Conservation (phyloP, 2,113 vertebrate genomes). For the Lethenteron reissneri region DNA sequence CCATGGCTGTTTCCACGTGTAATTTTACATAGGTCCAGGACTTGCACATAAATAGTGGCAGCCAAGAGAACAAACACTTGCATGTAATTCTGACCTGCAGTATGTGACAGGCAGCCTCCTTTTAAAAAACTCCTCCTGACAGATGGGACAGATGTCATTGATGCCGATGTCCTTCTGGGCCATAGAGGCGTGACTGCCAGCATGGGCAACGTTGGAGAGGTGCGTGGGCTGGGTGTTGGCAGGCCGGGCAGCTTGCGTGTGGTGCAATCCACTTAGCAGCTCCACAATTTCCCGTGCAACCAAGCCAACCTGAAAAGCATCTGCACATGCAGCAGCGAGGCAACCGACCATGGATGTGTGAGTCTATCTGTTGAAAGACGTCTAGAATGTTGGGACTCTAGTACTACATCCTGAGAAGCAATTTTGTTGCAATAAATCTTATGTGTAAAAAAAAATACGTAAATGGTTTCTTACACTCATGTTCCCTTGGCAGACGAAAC, state of each 20-base stretch:
- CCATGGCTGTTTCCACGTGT: too few relatives aligned
- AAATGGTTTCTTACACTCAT: slow-evolving; percentile 28
- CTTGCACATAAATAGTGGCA: too few relatives aligned
- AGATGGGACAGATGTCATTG: slow-evolving; percentile 32
- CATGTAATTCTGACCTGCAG: slow-evolving; percentile 23
- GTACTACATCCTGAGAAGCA: not conserved
- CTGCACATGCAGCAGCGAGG: slow-evolving; percentile 14
- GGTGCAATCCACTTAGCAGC: slow-evolving; percentile 20
- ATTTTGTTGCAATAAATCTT: slow-evolving; percentile 1
- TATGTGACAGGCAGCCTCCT: slow-evolving; percentile 26
- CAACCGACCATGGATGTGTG: not conserved
- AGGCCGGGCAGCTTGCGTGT: slow-evolving; percentile 8
- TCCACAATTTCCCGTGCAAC: slow-evolving; percentile 27
- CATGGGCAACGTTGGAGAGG: too few relatives aligned
- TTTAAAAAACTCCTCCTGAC: slow-evolving; percentile 28
- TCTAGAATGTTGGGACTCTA: not conserved
- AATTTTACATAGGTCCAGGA: too few relatives aligned
- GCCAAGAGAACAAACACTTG: too few relatives aligned
- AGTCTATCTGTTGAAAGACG: not conserved
- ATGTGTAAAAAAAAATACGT: not conserved
- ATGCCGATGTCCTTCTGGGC: slow-evolving; percentile 18
- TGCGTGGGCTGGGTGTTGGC: not conserved
- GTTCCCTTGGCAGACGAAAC: slow-evolving; percentile 31
- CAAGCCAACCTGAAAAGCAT: slow-evolving; percentile 28
- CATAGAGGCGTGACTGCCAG: slow-evolving; percentile 11